These are phyloP conservation scores for Lycocorax pyrrhopterus DNA, from an alignment of 2,113 vertebrate species.

Conservation along the genomic window DNA sequence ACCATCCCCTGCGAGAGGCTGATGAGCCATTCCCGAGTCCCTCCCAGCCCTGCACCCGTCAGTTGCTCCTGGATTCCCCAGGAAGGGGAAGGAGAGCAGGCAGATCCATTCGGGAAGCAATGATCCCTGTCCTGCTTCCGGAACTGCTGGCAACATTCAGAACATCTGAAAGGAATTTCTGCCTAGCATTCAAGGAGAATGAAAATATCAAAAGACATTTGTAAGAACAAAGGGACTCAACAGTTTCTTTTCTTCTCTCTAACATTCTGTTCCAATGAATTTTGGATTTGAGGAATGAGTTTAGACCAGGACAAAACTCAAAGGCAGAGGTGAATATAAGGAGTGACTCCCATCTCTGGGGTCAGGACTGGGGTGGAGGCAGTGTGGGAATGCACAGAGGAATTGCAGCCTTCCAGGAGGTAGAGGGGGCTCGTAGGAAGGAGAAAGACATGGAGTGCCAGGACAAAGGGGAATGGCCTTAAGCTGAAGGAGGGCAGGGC, in stretches of 20 bases:
- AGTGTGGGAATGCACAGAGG: neutral
- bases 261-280: neutral
- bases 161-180: neutral
- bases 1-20: neutral
- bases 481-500: neutral
- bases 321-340: neutral
- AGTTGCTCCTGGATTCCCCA: neutral
- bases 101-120: neutral
- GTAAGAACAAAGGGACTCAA: neutral
- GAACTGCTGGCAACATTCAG: neutral
- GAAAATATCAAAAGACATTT: neutral
- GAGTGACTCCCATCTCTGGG: neutral
- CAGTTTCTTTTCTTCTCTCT: neutral
- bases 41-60: neutral
- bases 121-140: neutral
- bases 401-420: neutral
- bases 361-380: accelerated
- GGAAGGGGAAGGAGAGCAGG: neutral
- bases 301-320: neutral
- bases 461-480: neutral
- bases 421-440: neutral
- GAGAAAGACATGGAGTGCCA: neutral
- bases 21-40: neutral
- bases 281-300: neutral
- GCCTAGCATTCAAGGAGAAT: neutral